These are phyloP conservation scores for Apocrypta bakeri DNA, from an alignment of 1,140 invertebrate genomes.

Conservation along the genomic window DNA sequence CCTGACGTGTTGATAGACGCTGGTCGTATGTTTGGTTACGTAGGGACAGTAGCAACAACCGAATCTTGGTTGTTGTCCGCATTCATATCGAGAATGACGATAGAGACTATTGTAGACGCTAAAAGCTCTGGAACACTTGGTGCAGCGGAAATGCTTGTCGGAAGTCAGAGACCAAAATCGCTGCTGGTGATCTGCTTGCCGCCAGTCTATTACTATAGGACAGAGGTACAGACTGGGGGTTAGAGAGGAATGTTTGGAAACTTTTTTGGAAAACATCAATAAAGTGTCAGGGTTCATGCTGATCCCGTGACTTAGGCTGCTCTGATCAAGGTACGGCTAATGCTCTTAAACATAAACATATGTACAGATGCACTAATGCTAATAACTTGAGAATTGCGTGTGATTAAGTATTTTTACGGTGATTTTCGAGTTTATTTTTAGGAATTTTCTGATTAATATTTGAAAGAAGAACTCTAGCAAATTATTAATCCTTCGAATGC, in stretches of 20 bases:
- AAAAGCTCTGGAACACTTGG: conserved; percentile 15
- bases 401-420: neutral
- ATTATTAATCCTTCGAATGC: no score
- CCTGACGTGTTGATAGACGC: conserved; percentile 56
- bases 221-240: neutral
- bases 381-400: neutral
- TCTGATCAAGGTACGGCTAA: neutral
- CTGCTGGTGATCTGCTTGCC: neutral
- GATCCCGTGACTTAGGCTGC: neutral
- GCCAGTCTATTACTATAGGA: neutral
- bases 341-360: neutral
- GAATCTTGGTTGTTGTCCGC: conserved; percentile 67
- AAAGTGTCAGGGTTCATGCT: neutral
- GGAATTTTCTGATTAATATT: no score
- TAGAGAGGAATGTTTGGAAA: neutral
- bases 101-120: conserved; percentile 37
- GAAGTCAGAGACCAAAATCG: conserved; percentile 19
- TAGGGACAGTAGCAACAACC: conserved; percentile 67
- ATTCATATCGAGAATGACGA: conserved; percentile 68
- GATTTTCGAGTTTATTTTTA: no score
- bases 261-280: neutral
- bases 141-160: conserved; percentile 19
- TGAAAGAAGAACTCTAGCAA: no score
- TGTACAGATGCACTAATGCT: neutral
- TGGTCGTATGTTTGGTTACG: conserved; percentile 61